A percentile compares a stretch with the other conserved stretches of the same genome.
Conservation (phyloP, 2,888 invertebrate genomes). For the Ceratothoa steindachneri region DNA sequence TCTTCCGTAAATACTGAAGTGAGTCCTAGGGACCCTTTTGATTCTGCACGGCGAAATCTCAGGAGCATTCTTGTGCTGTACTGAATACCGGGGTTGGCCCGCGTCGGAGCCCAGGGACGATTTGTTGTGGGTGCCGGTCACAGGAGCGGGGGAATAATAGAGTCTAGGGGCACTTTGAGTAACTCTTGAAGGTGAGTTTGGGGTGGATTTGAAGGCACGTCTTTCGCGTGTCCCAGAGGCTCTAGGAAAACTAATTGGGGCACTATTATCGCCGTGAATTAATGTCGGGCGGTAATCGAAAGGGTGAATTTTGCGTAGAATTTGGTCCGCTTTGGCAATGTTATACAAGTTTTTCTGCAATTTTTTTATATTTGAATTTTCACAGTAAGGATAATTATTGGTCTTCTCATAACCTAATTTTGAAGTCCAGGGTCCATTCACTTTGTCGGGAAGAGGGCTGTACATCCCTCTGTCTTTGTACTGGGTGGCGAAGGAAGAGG, state of each 20-base stretch:
- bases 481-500: background rate
- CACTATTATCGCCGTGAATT: background rate
- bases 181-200: background rate
- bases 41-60: background rate
- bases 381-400: background rate
- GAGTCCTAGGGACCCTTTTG: background rate
- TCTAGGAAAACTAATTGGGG: background rate
- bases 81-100: background rate
- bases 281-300: background rate
- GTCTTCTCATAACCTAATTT: background rate
- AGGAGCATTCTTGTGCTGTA: background rate
- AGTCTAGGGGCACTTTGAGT: background rate
- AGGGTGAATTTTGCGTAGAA: background rate
- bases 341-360: constrained; percentile 1
- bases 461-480: background rate
- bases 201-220: background rate
- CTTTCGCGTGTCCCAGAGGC: background rate
- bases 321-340: background rate
- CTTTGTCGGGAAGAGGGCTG: constrained; percentile 30
- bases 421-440: constrained; percentile 23
- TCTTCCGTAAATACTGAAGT: background rate
- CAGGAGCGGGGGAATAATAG: background rate
- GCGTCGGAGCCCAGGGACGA: background rate
- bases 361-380: background rate
- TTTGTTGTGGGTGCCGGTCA: background rate